Conservation (phyloP, 1,140 invertebrate genomes). For the Onthophagus taurus region DNA sequence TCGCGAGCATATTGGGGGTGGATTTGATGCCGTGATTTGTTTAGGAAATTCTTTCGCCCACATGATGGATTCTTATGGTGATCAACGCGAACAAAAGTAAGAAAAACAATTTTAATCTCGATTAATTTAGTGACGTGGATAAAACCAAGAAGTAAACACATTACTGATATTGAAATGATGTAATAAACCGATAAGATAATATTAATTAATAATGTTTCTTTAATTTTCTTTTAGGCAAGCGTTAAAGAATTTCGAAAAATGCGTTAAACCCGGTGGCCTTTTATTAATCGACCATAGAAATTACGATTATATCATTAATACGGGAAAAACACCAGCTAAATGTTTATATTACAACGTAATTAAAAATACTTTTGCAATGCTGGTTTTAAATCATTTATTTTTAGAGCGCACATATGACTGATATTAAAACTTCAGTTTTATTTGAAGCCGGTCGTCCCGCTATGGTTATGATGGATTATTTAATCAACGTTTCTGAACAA, state of each 20-base stretch:
- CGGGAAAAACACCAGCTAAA: constrained; percentile 62
- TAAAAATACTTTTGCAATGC: too few relatives aligned
- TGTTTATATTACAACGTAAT: constrained; percentile 85
- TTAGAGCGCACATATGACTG: constrained; percentile 67
- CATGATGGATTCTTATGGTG: constrained; percentile 65
- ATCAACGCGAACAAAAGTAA: constrained; percentile 69
- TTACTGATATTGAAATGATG: not conserved
- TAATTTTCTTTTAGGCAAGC: constrained; percentile 42
- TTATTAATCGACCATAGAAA: constrained; percentile 81
- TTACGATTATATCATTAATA: constrained; percentile 70
- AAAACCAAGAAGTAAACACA: too few relatives aligned
- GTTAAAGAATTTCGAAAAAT: constrained; percentile 65
- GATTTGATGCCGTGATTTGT: constrained; percentile 76
- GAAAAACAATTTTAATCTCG: too few relatives aligned
- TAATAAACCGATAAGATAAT: not conserved
- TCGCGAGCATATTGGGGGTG: constrained; percentile 45
- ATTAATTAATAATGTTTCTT: not conserved
- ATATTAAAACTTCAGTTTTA: constrained; percentile 74
- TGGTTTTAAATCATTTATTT: constrained; percentile 14
- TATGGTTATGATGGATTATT: constrained; percentile 71
- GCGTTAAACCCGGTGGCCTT: constrained; percentile 75
- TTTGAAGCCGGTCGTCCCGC: constrained; percentile 61
- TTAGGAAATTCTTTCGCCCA: constrained; percentile 85
- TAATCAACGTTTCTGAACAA: constrained; percentile 44
- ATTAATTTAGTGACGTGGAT: too few relatives aligned